Base-by-base conservation (phyloP, 2,797 vertebrate genomes). In the Chanos chanos region DNA sequence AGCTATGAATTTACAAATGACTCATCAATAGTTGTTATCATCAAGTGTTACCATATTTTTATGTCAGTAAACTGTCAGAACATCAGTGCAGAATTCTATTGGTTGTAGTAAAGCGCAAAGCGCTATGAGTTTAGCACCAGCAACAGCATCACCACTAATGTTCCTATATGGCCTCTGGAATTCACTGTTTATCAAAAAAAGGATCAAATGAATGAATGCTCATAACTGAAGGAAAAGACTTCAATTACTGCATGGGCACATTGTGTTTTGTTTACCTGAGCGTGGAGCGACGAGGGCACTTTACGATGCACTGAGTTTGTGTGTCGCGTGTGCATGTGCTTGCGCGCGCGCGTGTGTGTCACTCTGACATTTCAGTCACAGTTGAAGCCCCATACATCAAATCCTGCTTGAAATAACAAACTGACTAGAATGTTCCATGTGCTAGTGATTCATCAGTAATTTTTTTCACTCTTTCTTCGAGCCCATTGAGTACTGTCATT, bases 401-500 rank as follows among this genome's bases (percentile, higher is more conserved):
- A 41, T 31, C 34, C 62, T 52, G 18, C 25, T 24, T 44, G 9
- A 28, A 9, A 6, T 40, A 18, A n/a, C 25, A 41, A 33, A 45
- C 36, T 21, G 13, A 5, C 16, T 41, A 30, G 15, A 41, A 60
- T 24, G 33, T 43, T 37, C 16, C 34, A 36, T 49, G 57, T 27
- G 15, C 25, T 36, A 41, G 25, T 62, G 61, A 63, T 8, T 63
- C 61, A 63, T 28, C 15, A 3, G 21, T 16, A 21, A 24, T 54
- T 54, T 16, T 48, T 27, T 25, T 10, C 24, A 48, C 37, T 27
- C 3, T 25, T 4, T 36, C 34, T 30, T 60, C 27, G 2, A 51
- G 61, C 28, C 52, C 24, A 9, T 24, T 27, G 21, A 33, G 25
- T 22, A 41, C 5, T 21, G 27, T 49, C 16, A 24, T 40, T 6